Base-by-base conservation (phyloP, 2,113 vertebrate genomes). In the Leptobrachium ailaonicum region DNA sequence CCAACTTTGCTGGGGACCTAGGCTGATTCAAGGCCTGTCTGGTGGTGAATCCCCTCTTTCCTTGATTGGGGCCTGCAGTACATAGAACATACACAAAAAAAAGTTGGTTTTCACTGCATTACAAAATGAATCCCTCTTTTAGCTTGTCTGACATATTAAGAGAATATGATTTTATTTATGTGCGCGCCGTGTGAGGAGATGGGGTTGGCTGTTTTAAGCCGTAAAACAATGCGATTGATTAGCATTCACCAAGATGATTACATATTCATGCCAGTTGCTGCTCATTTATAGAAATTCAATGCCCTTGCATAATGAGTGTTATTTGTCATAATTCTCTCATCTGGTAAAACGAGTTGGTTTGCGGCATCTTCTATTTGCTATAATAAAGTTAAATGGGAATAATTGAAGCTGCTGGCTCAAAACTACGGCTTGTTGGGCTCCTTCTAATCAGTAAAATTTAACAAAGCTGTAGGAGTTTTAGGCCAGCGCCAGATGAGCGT, bases 401-500 rank as follows among this genome's bases (percentile, higher is more conserved):
- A 41, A 71, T 71, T 71, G 13, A 47, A 47, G 14, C 14, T 47
- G 6, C 68, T 71, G 43, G 43, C 43, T 71, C n/a, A 71, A 70
- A 71, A 71, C 50, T 14, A 71, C 32, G 43, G 50, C n/a, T 71
- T 71, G 40, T 50, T 43, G 50, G 13, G 44, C 11, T 50, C 13
- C 2, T 47, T 71, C 32, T 71, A 44, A 71, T 71, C 44, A 14
- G 10, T 60, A 8, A 50, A 50, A 50, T 32, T 32, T 32, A 32
- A 32, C 20, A 32, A 32, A 32, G 20, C 20, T 32, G 20, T 32
- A 32, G 20, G 20, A 32, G 20, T 32, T 32, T 32, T 32, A 32
- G 20, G 20, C 20, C 20, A 32, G 20, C 20, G 20, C 20, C 20
- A 32, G 20, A 32, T 32, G 20, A 32, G 20, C 20, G 20, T 32